Evolutionary conservation across 2,888 invertebrate species (phyloP), one percentile per base, ranked within the genome.

Genomic region (Adineta ricciae): DNA sequence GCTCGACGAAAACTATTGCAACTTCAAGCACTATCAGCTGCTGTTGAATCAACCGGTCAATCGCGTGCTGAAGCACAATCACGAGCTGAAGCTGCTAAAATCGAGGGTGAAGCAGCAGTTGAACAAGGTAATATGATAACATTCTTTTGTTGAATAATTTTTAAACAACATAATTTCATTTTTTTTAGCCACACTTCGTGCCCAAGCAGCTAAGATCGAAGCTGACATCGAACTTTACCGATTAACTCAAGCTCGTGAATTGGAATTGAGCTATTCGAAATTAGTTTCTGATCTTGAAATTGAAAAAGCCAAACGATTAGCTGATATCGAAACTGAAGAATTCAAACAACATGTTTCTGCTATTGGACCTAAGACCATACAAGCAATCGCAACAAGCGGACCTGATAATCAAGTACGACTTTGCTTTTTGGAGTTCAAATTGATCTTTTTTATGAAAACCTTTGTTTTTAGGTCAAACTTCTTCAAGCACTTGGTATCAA

Each of bases 31-130:
- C 88, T 89, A 87, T 91, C 91, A 86, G 91, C 91, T 19, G 91
- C 91, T 82, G 91, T 92, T 19, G 92, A 92, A 88, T 90, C 90
- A 87, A 91, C 91, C 56, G 91, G 91, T 36, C 91, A 91, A 88
- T 91, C 92, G 24, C 91, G 91, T 88, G 92, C 92, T n/a, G 92
- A 92, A 89, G 92, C 92, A 21, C 90, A 90, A 88, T 89, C 90
- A 86, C 88, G 91, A 36, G 91, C 91, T 16, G 92, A 92, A 88
- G 89, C 92, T 8, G 73, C 64, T 3, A 86, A 56, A 72, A 86
- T 86, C 19, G 84, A 84, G 50, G 84, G 84, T 41, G 56, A 91
- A 88, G 91, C 91, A 21, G 91, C 91, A 27, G 91, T 92, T 14
- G 91, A 91, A 72, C 91, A 91, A 88, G 91, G 64, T 64, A 46